Conservation (phyloP, 92 coral and sea anemone genomes). For the Heteractis magnifica region DNA sequence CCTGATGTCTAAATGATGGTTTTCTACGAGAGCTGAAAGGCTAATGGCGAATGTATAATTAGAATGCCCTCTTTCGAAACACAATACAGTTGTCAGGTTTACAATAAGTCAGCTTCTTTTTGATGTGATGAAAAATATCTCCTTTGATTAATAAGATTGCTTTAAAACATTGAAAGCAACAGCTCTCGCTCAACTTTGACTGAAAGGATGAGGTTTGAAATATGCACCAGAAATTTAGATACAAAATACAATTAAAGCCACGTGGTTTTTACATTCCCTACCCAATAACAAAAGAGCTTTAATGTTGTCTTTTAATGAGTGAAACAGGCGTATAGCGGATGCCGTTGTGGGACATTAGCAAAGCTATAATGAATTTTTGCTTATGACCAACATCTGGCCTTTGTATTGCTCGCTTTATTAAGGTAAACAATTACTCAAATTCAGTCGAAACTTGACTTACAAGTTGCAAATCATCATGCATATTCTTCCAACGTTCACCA, state of each 20-base stretch:
- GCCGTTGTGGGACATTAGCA: slow-evolving; percentile 18
- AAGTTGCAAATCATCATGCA: slow-evolving; percentile 2
- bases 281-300: not conserved
- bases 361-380: not conserved
- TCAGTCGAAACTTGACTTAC: not conserved
- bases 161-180: too few species aligned
- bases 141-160: too few species aligned
- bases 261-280: not conserved
- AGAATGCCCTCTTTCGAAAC: too few species aligned
- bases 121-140: too few species aligned
- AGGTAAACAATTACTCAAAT: not conserved
- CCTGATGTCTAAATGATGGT: too few species aligned
- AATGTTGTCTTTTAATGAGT: not conserved
- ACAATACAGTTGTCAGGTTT: too few species aligned
- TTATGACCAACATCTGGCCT: slow-evolving; percentile 22
- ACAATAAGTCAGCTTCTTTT: too few species aligned
- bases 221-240: not conserved
- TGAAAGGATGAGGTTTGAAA: too few species aligned
- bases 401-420: slow-evolving; percentile 15
- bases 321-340: slow-evolving; percentile 17
- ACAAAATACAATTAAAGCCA: not conserved
- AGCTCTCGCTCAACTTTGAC: too few species aligned
- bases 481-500: not conserved
- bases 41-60: too few species aligned
- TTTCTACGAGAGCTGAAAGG: too few species aligned